phyloP scores from a whole-genome alignment of 2,888 invertebrate species.

The Drosophila paracracens region DNA sequence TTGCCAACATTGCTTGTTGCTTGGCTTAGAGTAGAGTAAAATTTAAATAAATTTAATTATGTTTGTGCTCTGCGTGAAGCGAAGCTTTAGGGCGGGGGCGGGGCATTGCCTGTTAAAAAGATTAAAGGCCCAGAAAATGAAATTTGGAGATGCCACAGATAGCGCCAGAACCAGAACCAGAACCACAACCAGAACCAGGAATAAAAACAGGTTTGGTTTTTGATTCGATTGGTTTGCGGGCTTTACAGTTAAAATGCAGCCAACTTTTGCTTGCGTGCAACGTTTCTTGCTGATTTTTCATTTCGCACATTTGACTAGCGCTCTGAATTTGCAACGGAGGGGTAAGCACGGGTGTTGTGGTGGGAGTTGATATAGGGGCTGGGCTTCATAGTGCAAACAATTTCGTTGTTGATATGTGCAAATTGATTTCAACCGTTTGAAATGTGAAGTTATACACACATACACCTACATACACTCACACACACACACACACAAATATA shows the following conservation, averaged over 20 bases:
- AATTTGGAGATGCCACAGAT: conserved; percentile 72
- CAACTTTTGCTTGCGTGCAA: conserved; percentile 58
- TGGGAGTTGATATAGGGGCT: conserved; percentile 1
- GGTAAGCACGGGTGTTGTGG: not conserved
- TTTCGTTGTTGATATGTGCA: conserved; percentile 81
- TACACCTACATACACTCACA: not conserved
- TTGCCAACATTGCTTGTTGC: conserved; percentile 51
- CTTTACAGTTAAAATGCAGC: conserved; percentile 50
- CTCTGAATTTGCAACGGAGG: conserved; percentile 15
- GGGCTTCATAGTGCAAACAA: conserved; percentile 69
- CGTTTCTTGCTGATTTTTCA: conserved; percentile 73
- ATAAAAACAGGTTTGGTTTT: conserved; percentile 14
- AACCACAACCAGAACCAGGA: not conserved
- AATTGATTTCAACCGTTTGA: conserved; percentile 77
- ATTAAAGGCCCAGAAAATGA: conserved; percentile 74
- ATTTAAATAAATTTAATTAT: conserved; percentile 81
- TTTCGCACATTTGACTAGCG: conserved; percentile 64
- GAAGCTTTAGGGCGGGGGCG: not conserved
- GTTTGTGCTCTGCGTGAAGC: conserved; percentile 46
- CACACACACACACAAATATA: conserved; percentile 1
- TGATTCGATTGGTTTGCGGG: conserved; percentile 20
- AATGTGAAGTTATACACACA: conserved; percentile 62
- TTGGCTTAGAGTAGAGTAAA: conserved; percentile 42
- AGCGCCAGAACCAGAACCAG: conserved; percentile 13
- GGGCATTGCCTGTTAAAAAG: conserved; percentile 51